phyloP scores from a whole-genome alignment of 1,140 invertebrate genomes.

The Drosophila lini region DNA sequence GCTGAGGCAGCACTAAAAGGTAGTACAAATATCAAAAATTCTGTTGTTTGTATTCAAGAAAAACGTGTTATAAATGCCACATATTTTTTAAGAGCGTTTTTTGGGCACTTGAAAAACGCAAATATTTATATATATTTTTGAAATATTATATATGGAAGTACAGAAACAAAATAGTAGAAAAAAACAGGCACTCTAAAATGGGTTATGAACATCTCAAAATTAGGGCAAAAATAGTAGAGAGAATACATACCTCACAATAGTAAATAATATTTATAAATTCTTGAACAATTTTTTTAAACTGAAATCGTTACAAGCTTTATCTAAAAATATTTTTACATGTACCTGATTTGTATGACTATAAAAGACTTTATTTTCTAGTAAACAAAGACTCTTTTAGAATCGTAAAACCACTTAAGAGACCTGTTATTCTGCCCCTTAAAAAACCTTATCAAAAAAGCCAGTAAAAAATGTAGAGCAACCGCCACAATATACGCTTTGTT shows the following conservation, averaged over 20 bases:
- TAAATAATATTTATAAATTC: neutral
- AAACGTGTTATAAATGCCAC: neutral
- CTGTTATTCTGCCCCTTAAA: neutral
- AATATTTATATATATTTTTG: no score
- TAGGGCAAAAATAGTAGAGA: neutral
- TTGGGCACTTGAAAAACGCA: neutral
- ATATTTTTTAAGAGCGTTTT: neutral
- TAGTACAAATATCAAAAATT: neutral
- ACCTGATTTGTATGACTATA: no score
- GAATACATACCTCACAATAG: neutral
- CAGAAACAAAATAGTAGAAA: no score
- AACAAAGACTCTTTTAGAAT: neutral
- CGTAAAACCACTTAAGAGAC: neutral
- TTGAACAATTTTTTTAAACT: neutral
- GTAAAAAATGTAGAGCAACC: slow-evolving; percentile 3
- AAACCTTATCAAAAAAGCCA: slow-evolving; percentile 3
- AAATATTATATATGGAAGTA: no score
- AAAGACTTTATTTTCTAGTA: neutral
- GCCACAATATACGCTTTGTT: slow-evolving; percentile 2
- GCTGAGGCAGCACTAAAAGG: neutral
- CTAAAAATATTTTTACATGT: neutral
- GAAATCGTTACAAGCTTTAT: neutral
- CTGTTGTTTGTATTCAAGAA: neutral
- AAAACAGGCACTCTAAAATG: neutral
- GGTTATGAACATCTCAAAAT: neutral